Evolutionary conservation across 2,888 invertebrate species (phyloP).

Genomic region (Xanthorhoe spadicearia): DNA sequence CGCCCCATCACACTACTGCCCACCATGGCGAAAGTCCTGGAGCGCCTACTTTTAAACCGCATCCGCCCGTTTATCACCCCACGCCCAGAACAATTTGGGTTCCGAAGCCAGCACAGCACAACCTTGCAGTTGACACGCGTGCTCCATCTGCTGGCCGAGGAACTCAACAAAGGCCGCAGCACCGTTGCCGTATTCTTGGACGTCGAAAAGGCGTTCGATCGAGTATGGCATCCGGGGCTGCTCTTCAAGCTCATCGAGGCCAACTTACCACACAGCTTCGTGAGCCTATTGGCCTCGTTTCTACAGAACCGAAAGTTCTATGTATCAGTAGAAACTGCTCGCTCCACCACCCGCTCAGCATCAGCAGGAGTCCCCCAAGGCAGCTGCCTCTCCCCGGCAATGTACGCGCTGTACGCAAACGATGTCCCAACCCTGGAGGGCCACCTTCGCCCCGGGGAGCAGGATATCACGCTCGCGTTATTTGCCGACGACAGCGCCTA

Average conservation of each 20-base stretch:
- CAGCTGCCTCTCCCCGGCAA: slow-evolving; percentile 33
- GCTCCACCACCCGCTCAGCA: slow-evolving; percentile 11
- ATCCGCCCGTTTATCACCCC: neutral
- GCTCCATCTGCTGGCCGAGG: slow-evolving; percentile 38
- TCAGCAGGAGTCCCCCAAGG: slow-evolving; percentile 13
- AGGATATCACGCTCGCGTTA: slow-evolving; percentile 12
- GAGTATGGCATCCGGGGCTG: slow-evolving; percentile 52
- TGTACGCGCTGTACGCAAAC: slow-evolving; percentile 40
- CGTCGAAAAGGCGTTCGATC: slow-evolving; percentile 45
- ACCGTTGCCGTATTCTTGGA: slow-evolving; percentile 47
- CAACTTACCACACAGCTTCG: neutral
- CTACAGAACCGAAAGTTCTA: neutral
- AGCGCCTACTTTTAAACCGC: slow-evolving; percentile 31
- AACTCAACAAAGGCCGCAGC: slow-evolving; percentile 33
- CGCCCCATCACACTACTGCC: slow-evolving; percentile 27
- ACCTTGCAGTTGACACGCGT: slow-evolving; percentile 46
- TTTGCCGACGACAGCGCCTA: slow-evolving; percentile 21
- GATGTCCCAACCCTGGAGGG: slow-evolving; percentile 35
- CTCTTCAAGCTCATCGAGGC: slow-evolving; percentile 40
- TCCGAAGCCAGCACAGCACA: slow-evolving; percentile 44
- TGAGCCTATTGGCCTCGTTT: neutral
- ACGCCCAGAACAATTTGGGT: slow-evolving; percentile 42
- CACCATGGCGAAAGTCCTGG: slow-evolving; percentile 41
- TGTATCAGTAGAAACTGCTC: neutral
- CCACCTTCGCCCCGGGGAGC: neutral